Percentiles rank a stretch among this genome's conserved stretches.
phyloP scores from a whole-genome alignment of 2,113 vertebrate species.

The Petrocephalus microphthalmus region DNA sequence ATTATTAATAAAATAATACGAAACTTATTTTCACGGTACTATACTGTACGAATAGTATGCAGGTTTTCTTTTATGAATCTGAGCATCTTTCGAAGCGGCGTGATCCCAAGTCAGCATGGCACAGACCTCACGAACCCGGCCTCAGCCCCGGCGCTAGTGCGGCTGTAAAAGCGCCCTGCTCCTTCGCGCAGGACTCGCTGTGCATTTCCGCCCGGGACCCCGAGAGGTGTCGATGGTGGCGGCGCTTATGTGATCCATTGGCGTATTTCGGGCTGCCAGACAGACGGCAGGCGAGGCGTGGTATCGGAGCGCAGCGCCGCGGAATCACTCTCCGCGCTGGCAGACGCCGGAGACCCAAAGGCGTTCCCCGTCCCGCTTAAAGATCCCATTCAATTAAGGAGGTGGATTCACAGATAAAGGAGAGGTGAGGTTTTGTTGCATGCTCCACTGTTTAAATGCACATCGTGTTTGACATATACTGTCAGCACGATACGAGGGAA shows the following conservation, averaged over 20 bases:
- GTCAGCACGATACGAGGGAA: neutral
- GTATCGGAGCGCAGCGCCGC: constrained; percentile 37
- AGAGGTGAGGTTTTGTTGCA: constrained; percentile 21
- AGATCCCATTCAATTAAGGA: constrained; percentile 9
- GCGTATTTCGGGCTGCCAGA: constrained; percentile 29
- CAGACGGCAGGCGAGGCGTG: constrained; percentile 39
- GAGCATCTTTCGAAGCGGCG: neutral
- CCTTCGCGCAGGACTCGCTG: neutral
- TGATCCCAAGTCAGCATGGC: neutral
- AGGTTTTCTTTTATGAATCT: neutral
- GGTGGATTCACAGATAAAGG: constrained; percentile 4
- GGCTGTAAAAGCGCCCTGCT: neutral
- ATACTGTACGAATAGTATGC: neutral
- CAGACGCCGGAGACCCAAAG: constrained; percentile 17
- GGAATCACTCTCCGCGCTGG: neutral
- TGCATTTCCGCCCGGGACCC: neutral
- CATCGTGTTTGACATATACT: neutral
- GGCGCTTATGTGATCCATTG: constrained; percentile 38
- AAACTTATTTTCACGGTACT: neutral
- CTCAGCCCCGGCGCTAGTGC: neutral
- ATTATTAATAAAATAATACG: neutral
- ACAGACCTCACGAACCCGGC: neutral
- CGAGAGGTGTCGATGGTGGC: neutral
- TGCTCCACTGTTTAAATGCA: neutral
- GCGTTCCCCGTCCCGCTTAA: constrained; percentile 22